Evolutionary conservation across 37 sponge, comb jelly and placozoan species (phyloP).

Genomic region (Eunapius fragilis): DNA sequence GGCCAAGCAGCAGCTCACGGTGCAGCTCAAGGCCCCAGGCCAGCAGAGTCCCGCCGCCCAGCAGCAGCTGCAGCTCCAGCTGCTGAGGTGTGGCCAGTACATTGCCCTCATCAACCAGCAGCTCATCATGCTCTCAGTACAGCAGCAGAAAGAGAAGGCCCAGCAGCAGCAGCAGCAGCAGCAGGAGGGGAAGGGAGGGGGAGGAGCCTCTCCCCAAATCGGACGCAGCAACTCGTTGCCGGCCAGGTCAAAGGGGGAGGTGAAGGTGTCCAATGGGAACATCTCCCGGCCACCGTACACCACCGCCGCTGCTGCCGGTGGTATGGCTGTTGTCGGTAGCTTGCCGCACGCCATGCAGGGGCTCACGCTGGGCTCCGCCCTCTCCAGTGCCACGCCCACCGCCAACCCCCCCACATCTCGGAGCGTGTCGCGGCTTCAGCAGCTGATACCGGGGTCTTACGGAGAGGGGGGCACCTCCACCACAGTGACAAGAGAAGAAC

Average conservation of each 20-base stretch:
- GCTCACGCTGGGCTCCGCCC: conserved; percentile 4
- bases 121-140: conserved; percentile 19
- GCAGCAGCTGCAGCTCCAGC: conserved; percentile 26
- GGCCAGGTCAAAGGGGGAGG: neutral
- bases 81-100: conserved; percentile 2
- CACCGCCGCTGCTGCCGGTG: neutral
- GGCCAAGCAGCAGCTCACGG: conserved; percentile 29
- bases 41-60: neutral
- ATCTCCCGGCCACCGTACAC: neutral
- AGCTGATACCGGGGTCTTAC: conserved; percentile 42
- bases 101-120: conserved; percentile 47
- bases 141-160: conserved; percentile 4
- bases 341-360: conserved; percentile 20
- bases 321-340: neutral
- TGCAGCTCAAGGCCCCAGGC: conserved; percentile 22
- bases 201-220: neutral
- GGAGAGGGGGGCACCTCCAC: neutral
- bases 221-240: conserved; percentile 2
- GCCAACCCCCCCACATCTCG: conserved; percentile 34
- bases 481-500: neutral
- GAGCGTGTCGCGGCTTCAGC: conserved; percentile 61
- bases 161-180: no score
- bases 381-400: neutral
- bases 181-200: conserved; percentile 6
- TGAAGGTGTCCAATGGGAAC: neutral